These are phyloP conservation scores for Galagoides demidoff DNA, from an alignment of 2,797 vertebrate species.

Conservation along the genomic window DNA sequence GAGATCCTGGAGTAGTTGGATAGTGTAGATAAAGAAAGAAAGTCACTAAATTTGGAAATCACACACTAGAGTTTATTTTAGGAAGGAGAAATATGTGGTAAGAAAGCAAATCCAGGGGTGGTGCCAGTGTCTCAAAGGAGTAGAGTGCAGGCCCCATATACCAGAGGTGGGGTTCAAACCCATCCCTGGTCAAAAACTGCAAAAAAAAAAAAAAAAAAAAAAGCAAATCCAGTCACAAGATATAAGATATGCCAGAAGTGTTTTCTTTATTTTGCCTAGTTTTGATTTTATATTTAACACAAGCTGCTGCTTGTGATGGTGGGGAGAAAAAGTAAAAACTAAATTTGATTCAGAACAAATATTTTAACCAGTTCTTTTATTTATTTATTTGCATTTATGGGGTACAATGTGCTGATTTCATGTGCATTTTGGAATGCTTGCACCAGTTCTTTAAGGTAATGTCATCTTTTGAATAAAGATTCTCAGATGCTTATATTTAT, in stretches of 20 bases:
- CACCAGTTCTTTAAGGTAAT: background rate
- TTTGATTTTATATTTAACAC: background rate
- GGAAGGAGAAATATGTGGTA: background rate
- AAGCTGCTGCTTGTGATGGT: background rate
- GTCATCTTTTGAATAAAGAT: background rate
- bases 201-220: too few species aligned
- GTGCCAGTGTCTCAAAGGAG: too few species aligned
- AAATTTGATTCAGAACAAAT: conserved; percentile 6
- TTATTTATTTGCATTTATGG: too few species aligned
- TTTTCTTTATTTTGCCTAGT: background rate
- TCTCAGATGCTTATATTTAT: background rate
- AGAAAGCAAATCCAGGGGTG: background rate
- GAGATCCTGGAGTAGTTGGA: background rate
- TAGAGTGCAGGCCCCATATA: too few species aligned
- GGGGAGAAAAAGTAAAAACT: background rate
- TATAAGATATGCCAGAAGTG: background rate
- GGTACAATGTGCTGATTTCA: too few species aligned
- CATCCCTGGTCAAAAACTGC: too few species aligned
- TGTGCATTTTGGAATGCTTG: too few species aligned
- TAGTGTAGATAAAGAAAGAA: background rate
- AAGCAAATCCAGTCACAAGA: background rate
- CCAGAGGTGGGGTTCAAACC: too few species aligned
- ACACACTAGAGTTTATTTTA: background rate
- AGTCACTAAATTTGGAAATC: background rate
- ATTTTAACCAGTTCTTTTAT: background rate